These are phyloP conservation scores for Haemorhous mexicanus DNA, from an alignment of 2,113 vertebrate genomes.

Conservation along the genomic window DNA sequence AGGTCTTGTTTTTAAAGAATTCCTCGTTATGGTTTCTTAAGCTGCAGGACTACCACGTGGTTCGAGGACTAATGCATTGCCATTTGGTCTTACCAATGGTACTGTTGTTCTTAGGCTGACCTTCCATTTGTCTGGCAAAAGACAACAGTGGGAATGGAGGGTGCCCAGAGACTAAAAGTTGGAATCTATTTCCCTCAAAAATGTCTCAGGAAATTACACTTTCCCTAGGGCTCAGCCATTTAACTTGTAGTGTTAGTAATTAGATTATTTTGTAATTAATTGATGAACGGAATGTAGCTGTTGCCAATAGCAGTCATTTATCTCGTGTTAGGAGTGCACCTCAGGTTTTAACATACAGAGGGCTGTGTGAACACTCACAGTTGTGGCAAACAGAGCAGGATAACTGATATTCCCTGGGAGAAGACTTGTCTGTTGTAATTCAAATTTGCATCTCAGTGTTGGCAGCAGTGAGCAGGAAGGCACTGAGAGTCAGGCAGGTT, in stretches of 20 bases:
- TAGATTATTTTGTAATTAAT: slow-evolving; percentile 10
- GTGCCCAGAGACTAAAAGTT: neutral
- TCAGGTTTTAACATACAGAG: neutral
- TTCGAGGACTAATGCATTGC: neutral
- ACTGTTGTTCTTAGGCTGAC: neutral
- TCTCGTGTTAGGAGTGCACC: neutral
- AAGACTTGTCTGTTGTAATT: neutral
- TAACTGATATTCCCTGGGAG: neutral
- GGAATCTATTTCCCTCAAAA: neutral
- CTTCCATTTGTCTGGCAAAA: neutral
- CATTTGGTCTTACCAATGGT: neutral
- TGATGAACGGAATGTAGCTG: neutral
- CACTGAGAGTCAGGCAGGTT: neutral
- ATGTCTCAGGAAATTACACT: neutral
- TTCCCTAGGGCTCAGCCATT: neutral
- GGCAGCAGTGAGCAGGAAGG: neutral
- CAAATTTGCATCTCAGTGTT: neutral
- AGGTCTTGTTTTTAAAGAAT: neutral
- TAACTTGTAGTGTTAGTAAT: neutral
- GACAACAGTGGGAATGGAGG: neutral
- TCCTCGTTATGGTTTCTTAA: neutral
- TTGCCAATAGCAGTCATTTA: neutral
- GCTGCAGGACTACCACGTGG: neutral
- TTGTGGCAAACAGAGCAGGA: neutral
- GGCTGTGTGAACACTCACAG: neutral